These are phyloP conservation scores for Blennius ocellaris DNA, from an alignment of 2,113 vertebrate genomes.

Conservation along the genomic window DNA sequence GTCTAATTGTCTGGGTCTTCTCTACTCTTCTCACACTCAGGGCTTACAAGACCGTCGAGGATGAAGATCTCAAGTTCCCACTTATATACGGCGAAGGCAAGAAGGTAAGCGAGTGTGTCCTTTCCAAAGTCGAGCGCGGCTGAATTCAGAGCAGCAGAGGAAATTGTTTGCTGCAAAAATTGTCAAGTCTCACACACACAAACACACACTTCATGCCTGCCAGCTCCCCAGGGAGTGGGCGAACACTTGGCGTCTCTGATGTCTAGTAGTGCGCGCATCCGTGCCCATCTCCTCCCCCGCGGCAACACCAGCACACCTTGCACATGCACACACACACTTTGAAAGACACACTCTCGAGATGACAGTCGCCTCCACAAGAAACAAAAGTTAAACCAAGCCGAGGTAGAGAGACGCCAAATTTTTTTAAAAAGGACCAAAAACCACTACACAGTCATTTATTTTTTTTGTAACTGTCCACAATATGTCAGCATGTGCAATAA, in stretches of 20 bases:
- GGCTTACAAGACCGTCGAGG: conserved; percentile 75
- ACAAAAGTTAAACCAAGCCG: conserved; percentile 43
- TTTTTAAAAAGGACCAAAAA: conserved; percentile 24
- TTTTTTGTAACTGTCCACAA: conserved; percentile 1
- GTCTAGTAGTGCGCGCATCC: conserved; percentile 23
- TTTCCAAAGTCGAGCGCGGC: neutral
- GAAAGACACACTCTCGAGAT: conserved; percentile 39
- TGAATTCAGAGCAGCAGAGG: conserved; percentile 33
- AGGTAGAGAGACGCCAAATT: conserved; percentile 21
- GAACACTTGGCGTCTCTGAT: conserved; percentile 37
- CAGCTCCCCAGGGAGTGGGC: conserved; percentile 49
- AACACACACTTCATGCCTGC: conserved; percentile 31
- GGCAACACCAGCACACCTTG: conserved; percentile 19
- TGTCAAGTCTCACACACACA: conserved; percentile 29
- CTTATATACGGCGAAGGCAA: conserved; percentile 78
- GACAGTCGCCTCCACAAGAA: conserved; percentile 47
- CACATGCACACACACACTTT: conserved; percentile 22
- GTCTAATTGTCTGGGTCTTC: no score
- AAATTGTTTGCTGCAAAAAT: conserved; percentile 14
- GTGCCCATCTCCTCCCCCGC: conserved; percentile 31
- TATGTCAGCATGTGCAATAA: no score
- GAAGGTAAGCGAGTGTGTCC: conserved; percentile 54
- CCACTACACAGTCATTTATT: neutral
- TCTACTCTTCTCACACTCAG: conserved; percentile 46
- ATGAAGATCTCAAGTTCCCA: conserved; percentile 78